These are phyloP conservation scores for Tachystola acroxantha DNA, from an alignment of 2,888 invertebrate genomes.

Conservation along the genomic window DNA sequence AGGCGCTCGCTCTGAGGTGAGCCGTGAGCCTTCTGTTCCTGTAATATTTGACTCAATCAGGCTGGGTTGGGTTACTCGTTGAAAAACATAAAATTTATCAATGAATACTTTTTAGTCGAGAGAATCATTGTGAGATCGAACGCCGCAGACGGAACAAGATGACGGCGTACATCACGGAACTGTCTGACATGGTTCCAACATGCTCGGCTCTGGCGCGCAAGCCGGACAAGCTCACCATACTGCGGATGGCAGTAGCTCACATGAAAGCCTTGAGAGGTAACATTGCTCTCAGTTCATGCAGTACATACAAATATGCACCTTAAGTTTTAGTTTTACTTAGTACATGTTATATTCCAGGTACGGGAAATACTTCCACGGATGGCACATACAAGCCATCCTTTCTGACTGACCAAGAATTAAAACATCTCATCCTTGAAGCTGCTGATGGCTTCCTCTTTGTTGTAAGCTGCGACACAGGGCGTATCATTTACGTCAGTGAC, in stretches of 20 bases:
- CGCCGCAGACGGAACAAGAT: slow-evolving; percentile 99
- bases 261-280: slow-evolving; percentile 98
- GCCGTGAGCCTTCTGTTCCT: no score
- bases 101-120: slow-evolving; percentile 82
- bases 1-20: no score
- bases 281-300: slow-evolving; percentile 4
- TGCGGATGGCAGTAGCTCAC: slow-evolving; percentile 99
- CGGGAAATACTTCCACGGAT: slow-evolving; percentile 97
- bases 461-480: slow-evolving; percentile 97
- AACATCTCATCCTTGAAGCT: slow-evolving; percentile 98
- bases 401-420: slow-evolving; percentile 98
- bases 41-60: no score
- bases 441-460: slow-evolving; percentile 98
- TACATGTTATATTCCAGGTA: slow-evolving; percentile 78
- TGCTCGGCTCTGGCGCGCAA: slow-evolving; percentile 98
- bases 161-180: slow-evolving; percentile 99
- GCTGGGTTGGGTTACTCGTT: no score
- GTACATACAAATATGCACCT: no score
- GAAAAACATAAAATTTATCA: no score
- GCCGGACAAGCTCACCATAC: slow-evolving; percentile 98
- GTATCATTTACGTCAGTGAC: slow-evolving; percentile 98
- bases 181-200: slow-evolving; percentile 99
- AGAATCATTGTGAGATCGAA: slow-evolving; percentile 99
- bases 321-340: not conserved
- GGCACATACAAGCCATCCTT: slow-evolving; percentile 99